phyloP scores from a whole-genome alignment of 2,113 vertebrate genomes.

The Alexandromys fortis region DNA sequence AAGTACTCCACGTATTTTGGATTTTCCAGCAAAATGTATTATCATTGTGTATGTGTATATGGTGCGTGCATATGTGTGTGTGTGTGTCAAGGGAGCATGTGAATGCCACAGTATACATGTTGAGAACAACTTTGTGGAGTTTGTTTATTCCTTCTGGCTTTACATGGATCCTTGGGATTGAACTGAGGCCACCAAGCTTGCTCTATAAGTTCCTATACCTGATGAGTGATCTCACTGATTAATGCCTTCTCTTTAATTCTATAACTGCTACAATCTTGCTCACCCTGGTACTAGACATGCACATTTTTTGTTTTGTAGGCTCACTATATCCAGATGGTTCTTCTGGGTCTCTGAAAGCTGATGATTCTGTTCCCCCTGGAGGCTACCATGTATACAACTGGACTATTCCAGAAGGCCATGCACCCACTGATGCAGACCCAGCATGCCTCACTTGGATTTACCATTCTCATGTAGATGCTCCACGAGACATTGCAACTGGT shows the following conservation, averaged over 20 bases:
- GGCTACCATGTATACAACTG: conserved; percentile 86
- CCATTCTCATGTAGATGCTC: conserved; percentile 88
- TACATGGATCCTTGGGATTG: too few species aligned
- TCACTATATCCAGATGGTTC: conserved; percentile 88
- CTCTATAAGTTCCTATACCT: too few species aligned
- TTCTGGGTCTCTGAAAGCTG: conserved; percentile 84
- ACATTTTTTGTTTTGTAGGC: conserved; percentile 81
- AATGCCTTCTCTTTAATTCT: not conserved
- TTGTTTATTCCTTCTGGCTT: not conserved
- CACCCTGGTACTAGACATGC: not conserved
- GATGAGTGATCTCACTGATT: not conserved
- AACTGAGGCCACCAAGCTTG: not conserved
- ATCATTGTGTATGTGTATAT: not conserved
- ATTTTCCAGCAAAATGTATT: not conserved
- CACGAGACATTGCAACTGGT: conserved; percentile 88
- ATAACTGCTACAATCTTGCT: conserved; percentile 3
- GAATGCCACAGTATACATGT: not conserved
- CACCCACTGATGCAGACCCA: conserved; percentile 86
- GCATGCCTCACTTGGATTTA: conserved; percentile 89
- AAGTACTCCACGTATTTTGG: not conserved
- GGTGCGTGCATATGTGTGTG: too few species aligned
- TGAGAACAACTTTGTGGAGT: not conserved
- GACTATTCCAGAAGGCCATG: conserved; percentile 86
- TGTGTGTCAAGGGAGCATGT: not conserved
- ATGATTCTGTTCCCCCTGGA: conserved; percentile 87